Conservation (phyloP, 2,113 vertebrate species). For the Myrmophylax atrothorax region DNA sequence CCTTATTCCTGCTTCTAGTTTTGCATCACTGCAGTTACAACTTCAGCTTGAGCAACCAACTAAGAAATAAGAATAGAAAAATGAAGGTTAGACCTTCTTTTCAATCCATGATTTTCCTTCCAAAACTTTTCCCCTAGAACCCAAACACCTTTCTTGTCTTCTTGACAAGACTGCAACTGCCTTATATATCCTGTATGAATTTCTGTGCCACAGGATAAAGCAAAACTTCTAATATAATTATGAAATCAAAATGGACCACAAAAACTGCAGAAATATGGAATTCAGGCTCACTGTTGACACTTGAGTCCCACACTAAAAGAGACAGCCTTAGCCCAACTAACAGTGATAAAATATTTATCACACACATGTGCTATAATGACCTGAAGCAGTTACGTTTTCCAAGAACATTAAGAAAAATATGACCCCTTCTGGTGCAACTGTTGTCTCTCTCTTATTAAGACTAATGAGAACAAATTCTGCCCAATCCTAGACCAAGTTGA, state of each 20-base stretch:
- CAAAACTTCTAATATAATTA: not conserved
- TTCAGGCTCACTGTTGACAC: not conserved
- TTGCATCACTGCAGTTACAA: not conserved
- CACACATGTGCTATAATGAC: not conserved
- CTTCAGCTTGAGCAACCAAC: not conserved
- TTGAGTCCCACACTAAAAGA: not conserved
- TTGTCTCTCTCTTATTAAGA: constrained; percentile 18
- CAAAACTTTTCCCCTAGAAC: not conserved
- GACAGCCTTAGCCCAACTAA: not conserved
- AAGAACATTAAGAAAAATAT: constrained; percentile 38
- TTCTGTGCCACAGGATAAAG: not conserved
- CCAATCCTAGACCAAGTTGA: constrained; percentile 26
- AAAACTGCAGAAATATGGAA: not conserved
- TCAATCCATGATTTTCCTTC: not conserved
- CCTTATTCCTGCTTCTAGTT: not conserved
- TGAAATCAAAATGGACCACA: not conserved
- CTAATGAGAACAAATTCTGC: constrained; percentile 55
- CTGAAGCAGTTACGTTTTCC: constrained; percentile 12
- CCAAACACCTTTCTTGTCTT: not conserved
- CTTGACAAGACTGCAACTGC: not conserved
- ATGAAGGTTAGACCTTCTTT: not conserved
- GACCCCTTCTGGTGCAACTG: not conserved
- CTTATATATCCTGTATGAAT: not conserved
- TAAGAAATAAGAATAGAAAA: not conserved
- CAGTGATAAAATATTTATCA: not conserved